These are phyloP conservation scores for Perognathus longimembris DNA, from an alignment of 2,113 vertebrate species.

Conservation along the genomic window DNA sequence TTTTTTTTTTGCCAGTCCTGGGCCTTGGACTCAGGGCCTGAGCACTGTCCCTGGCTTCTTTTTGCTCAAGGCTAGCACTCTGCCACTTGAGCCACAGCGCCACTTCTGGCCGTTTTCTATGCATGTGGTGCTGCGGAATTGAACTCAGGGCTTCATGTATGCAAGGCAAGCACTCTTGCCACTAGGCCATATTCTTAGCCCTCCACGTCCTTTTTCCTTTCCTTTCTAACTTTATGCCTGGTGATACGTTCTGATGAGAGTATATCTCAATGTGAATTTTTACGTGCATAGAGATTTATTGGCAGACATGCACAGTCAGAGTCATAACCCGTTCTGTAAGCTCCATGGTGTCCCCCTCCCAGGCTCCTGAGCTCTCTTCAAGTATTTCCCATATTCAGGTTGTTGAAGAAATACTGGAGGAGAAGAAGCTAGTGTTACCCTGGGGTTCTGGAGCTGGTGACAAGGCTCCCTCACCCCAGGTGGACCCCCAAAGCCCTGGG, in stretches of 20 bases:
- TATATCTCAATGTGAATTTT: background rate
- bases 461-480: fast-evolving
- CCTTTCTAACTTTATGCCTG: background rate
- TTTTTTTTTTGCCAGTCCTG: too few relatives aligned
- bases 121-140: too few relatives aligned
- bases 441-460: background rate
- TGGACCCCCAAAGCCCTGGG: background rate
- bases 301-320: background rate
- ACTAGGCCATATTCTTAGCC: too few relatives aligned
- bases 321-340: background rate
- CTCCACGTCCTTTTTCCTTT: too few relatives aligned
- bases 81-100: too few relatives aligned
- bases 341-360: background rate
- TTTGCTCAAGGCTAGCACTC: too few relatives aligned
- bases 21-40: too few relatives aligned
- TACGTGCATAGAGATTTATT: background rate
- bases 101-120: too few relatives aligned
- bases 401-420: background rate
- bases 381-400: background rate
- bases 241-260: background rate
- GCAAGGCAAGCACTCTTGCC: too few relatives aligned
- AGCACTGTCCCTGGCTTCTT: too few relatives aligned
- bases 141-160: too few relatives aligned
- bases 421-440: background rate
- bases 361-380: background rate